phyloP scores from a whole-genome alignment of 2,113 vertebrate species.

The Lycaon pictus region DNA sequence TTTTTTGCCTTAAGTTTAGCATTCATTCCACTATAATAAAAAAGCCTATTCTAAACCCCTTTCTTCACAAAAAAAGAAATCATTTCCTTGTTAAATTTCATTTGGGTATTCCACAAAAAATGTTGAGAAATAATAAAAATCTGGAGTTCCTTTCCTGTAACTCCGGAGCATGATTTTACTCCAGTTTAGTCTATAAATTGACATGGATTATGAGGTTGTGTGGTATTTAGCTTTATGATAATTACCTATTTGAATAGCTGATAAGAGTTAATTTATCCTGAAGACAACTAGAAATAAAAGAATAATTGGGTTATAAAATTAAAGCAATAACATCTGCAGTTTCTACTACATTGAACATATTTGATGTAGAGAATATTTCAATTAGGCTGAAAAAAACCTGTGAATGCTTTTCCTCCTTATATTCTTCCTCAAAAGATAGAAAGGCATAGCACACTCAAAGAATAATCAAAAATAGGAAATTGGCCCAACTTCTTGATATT shows the following conservation, averaged over 20 bases:
- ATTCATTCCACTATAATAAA: constrained; percentile 35
- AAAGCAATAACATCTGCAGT: constrained; percentile 89
- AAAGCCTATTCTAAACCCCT: constrained; percentile 16
- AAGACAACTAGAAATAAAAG: constrained; percentile 87
- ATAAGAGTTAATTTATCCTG: constrained; percentile 85
- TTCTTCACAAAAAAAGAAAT: constrained; percentile 62
- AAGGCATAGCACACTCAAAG: constrained; percentile 68
- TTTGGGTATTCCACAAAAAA: constrained; percentile 43
- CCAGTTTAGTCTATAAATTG: constrained; percentile 64
- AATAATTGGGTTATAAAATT: constrained; percentile 89
- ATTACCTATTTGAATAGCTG: constrained; percentile 83
- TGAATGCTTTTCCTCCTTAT: constrained; percentile 86
- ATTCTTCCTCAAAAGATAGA: constrained; percentile 86
- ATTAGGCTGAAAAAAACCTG: constrained; percentile 86
- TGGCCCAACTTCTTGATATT: neutral
- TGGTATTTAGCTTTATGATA: constrained; percentile 78
- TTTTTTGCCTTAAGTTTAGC: constrained; percentile 33
- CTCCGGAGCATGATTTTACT: constrained; percentile 63
- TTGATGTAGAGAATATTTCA: constrained; percentile 89
- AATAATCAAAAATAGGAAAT: constrained; percentile 67
- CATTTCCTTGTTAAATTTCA: constrained; percentile 71
- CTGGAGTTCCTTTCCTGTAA: constrained; percentile 63
- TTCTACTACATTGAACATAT: constrained; percentile 86
- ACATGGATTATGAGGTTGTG: constrained; percentile 67
- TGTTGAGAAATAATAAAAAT: constrained; percentile 69